Evolutionary conservation across 2,888 invertebrate species (phyloP), one percentile per base, ranked within the genome.

Genomic region (Busseola fusca): DNA sequence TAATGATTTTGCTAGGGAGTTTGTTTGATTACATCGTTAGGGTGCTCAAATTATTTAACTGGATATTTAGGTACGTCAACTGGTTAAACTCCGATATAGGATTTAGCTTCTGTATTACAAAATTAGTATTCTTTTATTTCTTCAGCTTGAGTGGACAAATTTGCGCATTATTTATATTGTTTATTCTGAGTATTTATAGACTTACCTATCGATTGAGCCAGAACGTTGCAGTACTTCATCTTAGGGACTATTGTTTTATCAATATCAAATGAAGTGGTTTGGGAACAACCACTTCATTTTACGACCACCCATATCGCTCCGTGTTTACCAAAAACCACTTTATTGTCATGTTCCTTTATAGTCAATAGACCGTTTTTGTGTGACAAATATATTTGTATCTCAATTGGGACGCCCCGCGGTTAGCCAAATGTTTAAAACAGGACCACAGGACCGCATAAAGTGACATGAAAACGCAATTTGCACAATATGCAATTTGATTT

Each of bases 381-480:
- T 68, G 54, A 66, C 34, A 66, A 71, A 77, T 65, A 68, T 65
- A 59, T 68, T 70, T 57, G 57, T 56, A 52, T 27, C 10, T 64
- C 64, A 64, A 48, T 74, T 56, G 70, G 77, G 75, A 76, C 64
- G 45, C 62, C 74, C 77, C 54, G 86, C 80, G 85, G 88, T 86
- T 80, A 86, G 82, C 86, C 86, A 84, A 87, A 88, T 89, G 83
- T 88, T 89, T 87, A 72, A 87, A 87, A 87, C 85, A 83, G 70
- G 42, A 71, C 64, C 73, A 21, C 76, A 63, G 60, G 27, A 71
- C 72, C 66, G 64, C 71, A 75, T 70, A 66, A 83, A 78, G 86
- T 78, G 80, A 86, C 87, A 88, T 76, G 87, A 64, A 85, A 87
- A 86, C 84, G 83, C 85, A 88, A 89, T 89, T 90, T 87, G 82